Evolutionary conservation across 2,113 vertebrate species (phyloP).

Genomic region (Sprattus sprattus): DNA sequence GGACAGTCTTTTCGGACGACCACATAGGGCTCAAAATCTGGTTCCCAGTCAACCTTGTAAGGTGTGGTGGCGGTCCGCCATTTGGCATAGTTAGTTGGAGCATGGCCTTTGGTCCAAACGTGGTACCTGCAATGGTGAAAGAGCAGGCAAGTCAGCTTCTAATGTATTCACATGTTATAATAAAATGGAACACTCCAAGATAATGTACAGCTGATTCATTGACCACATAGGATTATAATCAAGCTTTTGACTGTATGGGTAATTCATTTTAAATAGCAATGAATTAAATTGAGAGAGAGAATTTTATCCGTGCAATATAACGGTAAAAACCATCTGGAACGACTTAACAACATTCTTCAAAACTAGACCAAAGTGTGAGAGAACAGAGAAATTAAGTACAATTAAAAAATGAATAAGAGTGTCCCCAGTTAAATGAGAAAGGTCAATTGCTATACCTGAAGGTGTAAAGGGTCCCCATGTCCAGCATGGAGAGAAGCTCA

Average conservation of each 20-base stretch:
- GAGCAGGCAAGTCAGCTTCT: slow-evolving; percentile 4
- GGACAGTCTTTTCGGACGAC: slow-evolving; percentile 90
- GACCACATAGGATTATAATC: background rate
- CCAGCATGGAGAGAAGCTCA: slow-evolving; percentile 92
- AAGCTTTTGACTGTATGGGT: background rate
- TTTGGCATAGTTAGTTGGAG: slow-evolving; percentile 88
- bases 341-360: background rate
- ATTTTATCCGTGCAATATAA: background rate
- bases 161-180: background rate
- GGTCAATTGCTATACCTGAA: slow-evolving; percentile 79
- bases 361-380: background rate
- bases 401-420: background rate
- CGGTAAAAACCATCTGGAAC: background rate
- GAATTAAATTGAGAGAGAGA: background rate
- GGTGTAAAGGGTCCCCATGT: slow-evolving; percentile 88
- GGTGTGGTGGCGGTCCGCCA: slow-evolving; percentile 89
- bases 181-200: background rate
- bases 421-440: background rate
- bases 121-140: slow-evolving; percentile 77
- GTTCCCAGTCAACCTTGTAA: slow-evolving; percentile 87
- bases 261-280: background rate
- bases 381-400: background rate
- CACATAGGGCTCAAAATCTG: slow-evolving; percentile 92
- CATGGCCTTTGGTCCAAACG: slow-evolving; percentile 90
- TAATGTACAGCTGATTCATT: background rate